Conservation (phyloP, 2,888 invertebrate genomes). For the Macrosiphum euphorbiae region DNA sequence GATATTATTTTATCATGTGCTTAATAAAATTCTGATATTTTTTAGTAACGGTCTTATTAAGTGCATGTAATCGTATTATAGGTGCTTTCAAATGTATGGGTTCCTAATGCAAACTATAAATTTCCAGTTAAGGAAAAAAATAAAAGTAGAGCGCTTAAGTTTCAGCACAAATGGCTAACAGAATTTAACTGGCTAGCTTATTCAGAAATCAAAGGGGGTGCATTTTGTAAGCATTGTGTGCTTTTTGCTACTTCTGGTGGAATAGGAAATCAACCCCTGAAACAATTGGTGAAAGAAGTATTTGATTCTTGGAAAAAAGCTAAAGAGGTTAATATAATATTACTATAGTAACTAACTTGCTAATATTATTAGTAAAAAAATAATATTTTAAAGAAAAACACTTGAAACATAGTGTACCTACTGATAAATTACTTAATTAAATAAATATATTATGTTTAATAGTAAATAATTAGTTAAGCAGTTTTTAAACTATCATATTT, state of each 20-base stretch:
- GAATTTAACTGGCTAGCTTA: conserved; percentile 19
- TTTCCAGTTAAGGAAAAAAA: conserved; percentile 18
- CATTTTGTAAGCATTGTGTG: conserved; percentile 1
- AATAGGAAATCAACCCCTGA: too few species aligned
- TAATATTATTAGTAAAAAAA: background rate
- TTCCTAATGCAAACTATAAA: background rate
- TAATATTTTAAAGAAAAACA: too few species aligned
- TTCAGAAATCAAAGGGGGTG: background rate
- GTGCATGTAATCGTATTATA: background rate
- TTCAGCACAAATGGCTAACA: background rate
- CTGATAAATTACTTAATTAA: background rate
- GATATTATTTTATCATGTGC: background rate
- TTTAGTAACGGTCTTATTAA: background rate
- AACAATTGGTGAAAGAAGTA: too few species aligned
- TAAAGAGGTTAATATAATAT: background rate
- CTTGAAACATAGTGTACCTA: too few species aligned
- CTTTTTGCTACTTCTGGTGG: background rate
- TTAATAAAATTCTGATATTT: background rate
- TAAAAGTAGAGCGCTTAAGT: background rate
- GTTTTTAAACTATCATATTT: background rate
- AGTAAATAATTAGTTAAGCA: too few species aligned
- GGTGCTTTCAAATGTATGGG: conserved; percentile 14
- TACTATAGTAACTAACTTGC: background rate
- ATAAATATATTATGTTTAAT: background rate
- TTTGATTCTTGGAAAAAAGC: background rate